Evolutionary conservation across 2,113 vertebrate species (phyloP), one percentile per base, ranked within the genome.

Genomic region (Paralichthys olivaceus): DNA sequence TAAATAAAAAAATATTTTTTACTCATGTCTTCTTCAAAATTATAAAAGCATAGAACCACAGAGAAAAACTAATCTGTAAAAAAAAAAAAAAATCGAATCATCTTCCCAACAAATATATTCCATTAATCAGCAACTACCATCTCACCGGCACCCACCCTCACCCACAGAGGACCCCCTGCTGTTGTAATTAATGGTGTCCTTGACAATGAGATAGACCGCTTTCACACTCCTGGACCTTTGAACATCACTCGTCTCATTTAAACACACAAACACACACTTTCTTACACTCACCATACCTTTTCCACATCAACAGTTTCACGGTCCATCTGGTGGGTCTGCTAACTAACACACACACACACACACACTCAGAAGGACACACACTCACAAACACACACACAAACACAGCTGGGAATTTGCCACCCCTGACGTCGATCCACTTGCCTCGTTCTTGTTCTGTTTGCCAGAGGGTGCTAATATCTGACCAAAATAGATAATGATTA

Each of bases 121-220:
- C 20, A 75, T 72, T 81, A 59, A 63, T 71, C 67, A 67, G 37
- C 61, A 55, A 37, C 40, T 45, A 56, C 62, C 20, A 56, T 22
- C 26, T 53, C 68, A 64, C 45, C 49, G 62, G 34, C 54, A 78
- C 69, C 43, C 37, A 6, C 69, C 63, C 59, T 57, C 54, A 51
- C 73, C 68, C 67, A 62, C 58, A 68, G 1, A 71, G 51, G 54
- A 65, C 67, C 67, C 87, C 90, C 91, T 75, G 87, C 87, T 90
- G 92, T 47, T 90, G 90, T 92, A 94, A 94, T 95, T 95, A 95
- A 93, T 90, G 86, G 92, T 92, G 93, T 93, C 90, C 91, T 94
- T 92, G 90, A 93, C 90, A 88, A 86, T 59, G 81, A 93, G 85
- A 91, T 79, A 70, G 84, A 80, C 80, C 29, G 51, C 83, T 84